These are phyloP conservation scores for Eretmochelys imbricata DNA, from an alignment of 2,113 vertebrate species.

Conservation along the genomic window DNA sequence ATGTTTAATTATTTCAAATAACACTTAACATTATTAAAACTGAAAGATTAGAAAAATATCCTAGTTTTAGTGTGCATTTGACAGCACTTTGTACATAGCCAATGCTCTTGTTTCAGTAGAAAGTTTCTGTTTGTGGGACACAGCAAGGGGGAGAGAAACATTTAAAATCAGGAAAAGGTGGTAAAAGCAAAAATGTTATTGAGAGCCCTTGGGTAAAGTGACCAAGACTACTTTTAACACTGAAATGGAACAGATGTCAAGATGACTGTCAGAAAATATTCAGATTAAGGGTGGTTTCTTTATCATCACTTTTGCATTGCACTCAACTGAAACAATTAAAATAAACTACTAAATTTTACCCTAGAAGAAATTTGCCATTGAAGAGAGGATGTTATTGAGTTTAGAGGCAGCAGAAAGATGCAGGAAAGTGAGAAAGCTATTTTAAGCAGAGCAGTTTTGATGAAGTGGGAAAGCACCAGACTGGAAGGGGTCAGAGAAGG, in stretches of 20 bases:
- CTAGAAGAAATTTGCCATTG: background rate
- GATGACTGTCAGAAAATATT: background rate
- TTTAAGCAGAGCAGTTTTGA: background rate
- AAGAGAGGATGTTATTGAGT: background rate
- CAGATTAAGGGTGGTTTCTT: background rate
- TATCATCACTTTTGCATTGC: background rate
- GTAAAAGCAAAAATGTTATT: background rate
- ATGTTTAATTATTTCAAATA: background rate
- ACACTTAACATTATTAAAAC: background rate
- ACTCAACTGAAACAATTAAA: background rate
- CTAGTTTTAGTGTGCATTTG: background rate
- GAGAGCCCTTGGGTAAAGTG: background rate
- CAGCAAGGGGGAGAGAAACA: background rate
- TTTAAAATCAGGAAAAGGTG: background rate
- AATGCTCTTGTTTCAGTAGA: background rate
- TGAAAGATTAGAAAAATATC: background rate
- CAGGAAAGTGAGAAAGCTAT: too few relatives aligned
- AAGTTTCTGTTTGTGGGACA: background rate
- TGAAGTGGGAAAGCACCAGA: background rate
- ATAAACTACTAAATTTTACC: background rate
- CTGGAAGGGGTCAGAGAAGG: background rate
- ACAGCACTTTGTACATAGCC: background rate
- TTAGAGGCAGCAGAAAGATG: background rate
- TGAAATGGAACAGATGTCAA: background rate
- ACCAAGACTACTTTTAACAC: background rate